Base-by-base conservation (phyloP, 2,888 invertebrate genomes). In the Bibio marci region DNA sequence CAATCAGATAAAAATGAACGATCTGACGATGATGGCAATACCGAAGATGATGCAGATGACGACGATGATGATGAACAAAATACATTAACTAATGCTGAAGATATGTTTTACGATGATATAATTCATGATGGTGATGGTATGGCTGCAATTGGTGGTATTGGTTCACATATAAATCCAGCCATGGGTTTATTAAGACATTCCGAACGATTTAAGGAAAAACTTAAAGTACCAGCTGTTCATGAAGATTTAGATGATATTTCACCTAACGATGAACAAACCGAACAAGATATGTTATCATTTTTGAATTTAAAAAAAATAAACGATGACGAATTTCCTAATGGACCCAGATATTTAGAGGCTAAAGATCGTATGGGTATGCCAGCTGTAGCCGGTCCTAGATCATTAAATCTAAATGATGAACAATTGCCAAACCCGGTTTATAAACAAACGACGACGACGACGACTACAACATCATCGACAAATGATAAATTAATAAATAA, bases 291-390 rank as follows among this genome's bases (percentile, higher is more conserved):
- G 40, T 34, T 41, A 13, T 58, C 58, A 4, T 61, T 56, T 32
- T 50, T 60, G 50, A 60, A 64, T 47, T 53, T 53, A 45, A 63
- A 47, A 56, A 69, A 64, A 58, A 63, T 37, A 47, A 56, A 45
- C 51, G 73, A 62, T 49, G 80, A 65, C 47, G 73, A 65, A 56
- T 80, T 80, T 55, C 80, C 80, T 0, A 78, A 80, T 50, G 81
- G 81, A 0, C 81, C 81, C 0, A 62, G 81, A 6, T 71, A 73
- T 40, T 63, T 75, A 37, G 68, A 71, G 44, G 65, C 61, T 3
- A 62, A 62, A 43, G 62, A 61, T 39, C 61, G 67, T 18, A 70
- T 70, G 37, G 70, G 70, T 8, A 57, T 57, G 50, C 71, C 50
- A 49, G 67, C 36, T 53, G 69, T 58, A 56, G 75, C 59, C 48